Evolutionary conservation across 2,888 invertebrate species (phyloP), one percentile per base, ranked within the genome.

Genomic region (Plusia festucae): DNA sequence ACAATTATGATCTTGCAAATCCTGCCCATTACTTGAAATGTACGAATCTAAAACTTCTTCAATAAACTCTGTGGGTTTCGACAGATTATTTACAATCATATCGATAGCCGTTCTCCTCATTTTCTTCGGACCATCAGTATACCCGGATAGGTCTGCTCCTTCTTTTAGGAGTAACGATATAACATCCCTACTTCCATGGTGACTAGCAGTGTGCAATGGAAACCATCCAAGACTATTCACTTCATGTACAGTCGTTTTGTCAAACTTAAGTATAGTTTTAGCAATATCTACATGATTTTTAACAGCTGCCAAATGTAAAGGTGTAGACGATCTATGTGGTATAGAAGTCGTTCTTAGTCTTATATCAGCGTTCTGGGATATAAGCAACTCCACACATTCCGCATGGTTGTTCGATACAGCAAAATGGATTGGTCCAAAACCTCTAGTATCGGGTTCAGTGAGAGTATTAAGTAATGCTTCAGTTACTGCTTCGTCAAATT

Each of bases 121-220:
- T 76, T 90, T 93, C 73, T 90, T 93, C 0, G 91, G 92, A 0
- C 91, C 91, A 46, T 91, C 91, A 6, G 92, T 92, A 56, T 92
- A 87, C 0, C 89, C 88, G 13, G 95, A 92, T 9, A 95, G 75
- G 70, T 95, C 94, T 2, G 93, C 95, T 9, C 95, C 95, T 84
- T 94, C 91, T 73, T 88, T 85, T 4, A 95, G 81, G 20, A 95
- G 80, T 8, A 93, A 63, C 0, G 79, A 81, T 54, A 96, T 95
- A 56, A 96, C 95, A 68, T 96, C 96, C 78, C 96, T 94, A 71
- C 96, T 96, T 0, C 96, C 96, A 72, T 96, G 93, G 63, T 95
- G 93, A 53, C 96, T 95, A 3, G 95, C 95, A 3, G 93, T 82
- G 58, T 95, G 95, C 32, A 95, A 82, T 15, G 95, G 87, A 62